Conservation (phyloP, 2,113 vertebrate species). For the Ailuropoda melanoleuca region DNA sequence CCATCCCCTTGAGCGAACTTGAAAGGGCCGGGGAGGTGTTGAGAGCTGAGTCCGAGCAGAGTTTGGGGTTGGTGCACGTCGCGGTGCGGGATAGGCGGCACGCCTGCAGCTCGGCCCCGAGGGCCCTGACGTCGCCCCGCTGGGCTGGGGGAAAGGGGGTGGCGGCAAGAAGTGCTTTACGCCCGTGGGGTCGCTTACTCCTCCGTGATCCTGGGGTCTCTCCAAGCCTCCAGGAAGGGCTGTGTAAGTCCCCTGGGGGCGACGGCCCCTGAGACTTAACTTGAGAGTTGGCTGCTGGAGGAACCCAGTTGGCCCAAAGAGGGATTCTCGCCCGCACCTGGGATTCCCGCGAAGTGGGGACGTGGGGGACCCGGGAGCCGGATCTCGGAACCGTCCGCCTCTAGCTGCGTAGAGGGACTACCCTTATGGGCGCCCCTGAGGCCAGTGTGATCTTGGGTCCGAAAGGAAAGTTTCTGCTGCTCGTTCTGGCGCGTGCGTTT, state of each 20-base stretch:
- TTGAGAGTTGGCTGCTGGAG: background rate
- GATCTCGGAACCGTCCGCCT: no score
- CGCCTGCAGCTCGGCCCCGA: background rate
- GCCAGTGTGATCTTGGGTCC: background rate
- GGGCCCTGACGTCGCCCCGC: background rate
- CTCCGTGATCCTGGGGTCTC: background rate
- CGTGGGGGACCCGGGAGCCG: background rate
- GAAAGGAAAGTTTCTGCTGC: background rate
- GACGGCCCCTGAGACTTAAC: no score
- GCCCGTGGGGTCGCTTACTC: no score
- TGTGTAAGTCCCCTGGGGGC: background rate
- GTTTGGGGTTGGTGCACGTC: background rate
- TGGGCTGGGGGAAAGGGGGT: accelerated
- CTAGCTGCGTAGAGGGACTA: background rate
- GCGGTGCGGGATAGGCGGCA: background rate
- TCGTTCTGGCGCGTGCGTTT: background rate
- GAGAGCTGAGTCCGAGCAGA: constrained; percentile 24
- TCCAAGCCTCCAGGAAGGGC: background rate
- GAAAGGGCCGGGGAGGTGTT: constrained; percentile 47
- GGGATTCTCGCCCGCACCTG: background rate
- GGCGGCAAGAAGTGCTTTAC: no score
- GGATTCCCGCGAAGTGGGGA: background rate
- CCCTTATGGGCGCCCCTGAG: background rate
- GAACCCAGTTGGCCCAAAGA: background rate
- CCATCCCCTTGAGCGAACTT: constrained; percentile 42